Evolutionary conservation across 2,113 vertebrate species (phyloP).

Genomic region (Smithornis capensis): DNA sequence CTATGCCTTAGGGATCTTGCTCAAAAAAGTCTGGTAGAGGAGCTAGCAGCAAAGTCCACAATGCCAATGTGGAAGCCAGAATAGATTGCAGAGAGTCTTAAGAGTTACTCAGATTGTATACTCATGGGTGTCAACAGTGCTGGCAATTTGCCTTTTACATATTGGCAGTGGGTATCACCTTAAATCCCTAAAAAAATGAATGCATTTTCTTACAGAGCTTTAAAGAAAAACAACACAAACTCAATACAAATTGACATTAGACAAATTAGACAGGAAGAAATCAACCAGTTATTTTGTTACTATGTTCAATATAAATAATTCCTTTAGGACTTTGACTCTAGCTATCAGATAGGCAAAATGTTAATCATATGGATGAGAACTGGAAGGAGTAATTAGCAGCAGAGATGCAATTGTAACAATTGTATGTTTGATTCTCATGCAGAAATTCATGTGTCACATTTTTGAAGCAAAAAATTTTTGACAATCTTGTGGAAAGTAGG

Average conservation of each 20-base stretch:
- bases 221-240: neutral
- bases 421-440: neutral
- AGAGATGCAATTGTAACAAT: neutral
- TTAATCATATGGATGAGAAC: neutral
- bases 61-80: accelerated
- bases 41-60: neutral
- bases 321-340: neutral
- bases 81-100: neutral
- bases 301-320: constrained; percentile 26
- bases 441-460: constrained; percentile 2
- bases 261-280: neutral
- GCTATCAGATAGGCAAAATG: neutral
- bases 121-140: neutral
- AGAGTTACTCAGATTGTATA: neutral
- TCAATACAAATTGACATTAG: neutral
- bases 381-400: neutral
- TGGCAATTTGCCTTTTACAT: neutral
- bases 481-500: neutral
- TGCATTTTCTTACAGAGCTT: neutral
- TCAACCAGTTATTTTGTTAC: neutral
- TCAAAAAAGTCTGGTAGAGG: neutral
- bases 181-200: neutral
- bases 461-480: neutral
- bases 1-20: neutral
- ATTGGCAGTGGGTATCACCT: neutral